Evolutionary conservation across 2,113 vertebrate species (phyloP), one percentile per base, ranked within the genome.

Genomic region (Nothocercus nigrocapillus): DNA sequence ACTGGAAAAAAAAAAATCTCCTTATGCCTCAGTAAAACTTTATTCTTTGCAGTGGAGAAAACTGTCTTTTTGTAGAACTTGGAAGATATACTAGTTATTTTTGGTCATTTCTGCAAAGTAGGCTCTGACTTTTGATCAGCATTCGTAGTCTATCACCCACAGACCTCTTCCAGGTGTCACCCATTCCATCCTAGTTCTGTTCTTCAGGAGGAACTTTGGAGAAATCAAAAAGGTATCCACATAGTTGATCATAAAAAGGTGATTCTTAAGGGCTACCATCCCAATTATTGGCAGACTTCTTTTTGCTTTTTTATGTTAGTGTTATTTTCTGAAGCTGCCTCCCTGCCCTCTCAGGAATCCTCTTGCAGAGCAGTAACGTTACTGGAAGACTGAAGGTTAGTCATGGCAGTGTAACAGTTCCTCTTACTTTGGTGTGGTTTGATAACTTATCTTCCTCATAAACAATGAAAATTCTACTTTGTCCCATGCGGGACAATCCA

Each of bases 111-210:
- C 1, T 9, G 2, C 38, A 45, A 64, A 63, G 30, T 34, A 36
- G 64, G 9, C 49, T 56, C 61, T 66, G 66, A 47, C 34, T 84
- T 85, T 59, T 61, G 66, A 77, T 38, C 16, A 49, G 34, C 34
- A 5, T 14, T 61, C 10, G 3, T 45, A 36, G 7, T 24, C 73
- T 72, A 0, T 54, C 49, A 18, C 30, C 74, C 63, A 25, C n/a
- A 42, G 54, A 58, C 53, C 25, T 32, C 15, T 28, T 76, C 30
- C 25, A 58, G 40, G 45, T 58, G 44, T 62, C 8, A 27, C 54
- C 13, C n/a, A 9, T 11, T 19, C 63, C 8, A 0, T 49, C 2
- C 15, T 49, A 10, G 14, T 59, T 85, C 38, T 66, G 1, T 45
- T 87, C 68, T 40, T 19, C n/a, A 27, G 42, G 64, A 34, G 40